Base-by-base conservation (phyloP, 2,797 vertebrate genomes). In the Erithacus rubecula region DNA sequence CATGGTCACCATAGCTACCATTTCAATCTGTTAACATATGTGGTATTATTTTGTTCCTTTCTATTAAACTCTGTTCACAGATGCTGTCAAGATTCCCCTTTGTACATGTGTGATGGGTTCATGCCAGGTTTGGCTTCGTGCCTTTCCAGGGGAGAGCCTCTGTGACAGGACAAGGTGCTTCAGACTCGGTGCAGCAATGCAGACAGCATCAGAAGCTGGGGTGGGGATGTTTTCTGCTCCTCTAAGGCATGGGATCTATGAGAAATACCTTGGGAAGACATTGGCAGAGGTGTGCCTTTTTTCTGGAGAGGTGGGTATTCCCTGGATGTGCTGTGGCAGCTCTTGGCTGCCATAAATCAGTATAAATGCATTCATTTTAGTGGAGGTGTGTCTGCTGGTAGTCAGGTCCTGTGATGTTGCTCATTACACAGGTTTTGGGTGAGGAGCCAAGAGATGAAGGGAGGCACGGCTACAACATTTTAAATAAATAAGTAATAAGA, bases 1-100 rank as follows among this genome's bases (percentile, higher is more conserved):
- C 0, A 0, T 90, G 95, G 95, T 97, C 97, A 96, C 97, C 97
- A 97, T 97, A 97, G 97, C 95, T 97, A 97, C 97, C 96, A 94
- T 91, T 95, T 93, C 96, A 95, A 94, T 97, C 93, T 92, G 93
- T 93, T 96, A 96, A 97, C 95, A 96, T 96, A 95, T 96, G 93
- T 94, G 92, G 89, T 90, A 96, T 95, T 95, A 97, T 96, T 96
- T 96, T 93, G 87, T 93, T 96, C 94, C 93, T 94, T 93, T 96
- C 96, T 90, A 85, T 95, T 95, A 96, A 96, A 95, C 93, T 95
- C 94, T 87, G 83, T 76, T 95, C 91, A 68, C 96, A 96, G 93
- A 96, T 94, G 95, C 96, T 93, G 78, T 96, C 93, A 92, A 92
- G 93, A 96, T 86, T 95, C 95, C 51, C 59, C 94, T 97, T 96